A percentile compares a stretch with the other conserved stretches of the same genome.
These are phyloP conservation scores for Maccullochella peelii DNA, from an alignment of 2,113 vertebrate genomes.

Conservation along the genomic window DNA sequence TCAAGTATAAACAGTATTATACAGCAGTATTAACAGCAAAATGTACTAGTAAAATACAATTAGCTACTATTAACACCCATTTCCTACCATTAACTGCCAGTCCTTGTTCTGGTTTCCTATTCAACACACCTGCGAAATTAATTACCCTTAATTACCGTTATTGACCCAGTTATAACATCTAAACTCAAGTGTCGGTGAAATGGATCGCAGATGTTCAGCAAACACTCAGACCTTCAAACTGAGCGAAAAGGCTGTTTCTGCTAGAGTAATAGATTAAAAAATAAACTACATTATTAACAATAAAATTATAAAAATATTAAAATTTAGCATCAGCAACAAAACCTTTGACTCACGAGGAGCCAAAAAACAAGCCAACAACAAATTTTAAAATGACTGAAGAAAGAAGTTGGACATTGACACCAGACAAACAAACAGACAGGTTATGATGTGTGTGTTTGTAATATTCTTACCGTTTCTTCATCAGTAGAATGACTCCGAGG, in stretches of 20 bases:
- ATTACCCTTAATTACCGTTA: no score
- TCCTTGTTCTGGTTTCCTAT: background rate
- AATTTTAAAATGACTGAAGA: background rate
- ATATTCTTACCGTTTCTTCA: conserved; percentile 74
- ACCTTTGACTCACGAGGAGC: background rate
- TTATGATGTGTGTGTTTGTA: background rate
- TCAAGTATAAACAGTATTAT: no score
- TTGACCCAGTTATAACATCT: no score
- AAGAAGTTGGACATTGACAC: background rate
- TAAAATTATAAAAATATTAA: background rate
- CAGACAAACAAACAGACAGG: background rate
- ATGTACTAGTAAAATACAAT: background rate
- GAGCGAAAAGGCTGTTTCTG: no score
- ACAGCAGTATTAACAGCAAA: no score
- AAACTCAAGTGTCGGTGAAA: background rate
- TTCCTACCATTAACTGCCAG: background rate
- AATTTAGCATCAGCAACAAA: no score
- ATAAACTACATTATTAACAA: background rate
- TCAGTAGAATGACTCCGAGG: conserved; percentile 74
- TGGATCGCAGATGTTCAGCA: no score
- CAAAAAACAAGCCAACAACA: background rate
- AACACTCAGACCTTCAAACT: no score
- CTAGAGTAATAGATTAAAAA: background rate
- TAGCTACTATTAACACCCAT: background rate
- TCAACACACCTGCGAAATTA: background rate